phyloP scores from a whole-genome alignment of 2,113 vertebrate species.

The Mesitornis unicolor region DNA sequence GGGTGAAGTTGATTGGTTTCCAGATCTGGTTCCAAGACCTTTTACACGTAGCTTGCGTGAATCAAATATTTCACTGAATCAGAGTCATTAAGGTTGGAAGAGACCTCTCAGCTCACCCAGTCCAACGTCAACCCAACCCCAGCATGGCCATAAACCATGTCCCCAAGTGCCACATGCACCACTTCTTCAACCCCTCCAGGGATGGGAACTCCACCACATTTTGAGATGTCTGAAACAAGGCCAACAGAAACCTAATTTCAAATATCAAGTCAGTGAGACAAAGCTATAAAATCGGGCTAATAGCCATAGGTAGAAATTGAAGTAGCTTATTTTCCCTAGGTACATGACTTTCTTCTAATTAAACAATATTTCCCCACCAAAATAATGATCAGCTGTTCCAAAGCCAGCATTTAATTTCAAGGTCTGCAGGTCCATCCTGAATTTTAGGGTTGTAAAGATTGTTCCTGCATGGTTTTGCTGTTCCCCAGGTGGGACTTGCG shows the following conservation, averaged over 20 bases:
- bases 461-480: neutral
- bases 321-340: neutral
- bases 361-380: neutral
- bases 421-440: neutral
- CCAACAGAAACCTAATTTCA: neutral
- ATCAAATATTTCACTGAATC: neutral
- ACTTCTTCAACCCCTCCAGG: too few relatives aligned
- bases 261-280: neutral
- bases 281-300: neutral
- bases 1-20: neutral
- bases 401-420: neutral
- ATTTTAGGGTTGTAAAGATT: neutral
- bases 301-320: neutral
- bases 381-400: neutral
- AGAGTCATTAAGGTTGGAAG: too few relatives aligned
- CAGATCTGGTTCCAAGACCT: neutral
- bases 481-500: slow-evolving; percentile 86
- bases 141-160: too few relatives aligned
- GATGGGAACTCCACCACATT: too few relatives aligned
- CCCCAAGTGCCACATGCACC: too few relatives aligned
- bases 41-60: neutral
- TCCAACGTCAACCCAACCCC: too few relatives aligned
- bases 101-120: too few relatives aligned
- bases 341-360: neutral
- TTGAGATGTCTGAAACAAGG: neutral